A percentile compares a stretch with the other conserved stretches of the same genome.
Conservation (phyloP, 2,797 vertebrate genomes). For the Potorous gilbertii region DNA sequence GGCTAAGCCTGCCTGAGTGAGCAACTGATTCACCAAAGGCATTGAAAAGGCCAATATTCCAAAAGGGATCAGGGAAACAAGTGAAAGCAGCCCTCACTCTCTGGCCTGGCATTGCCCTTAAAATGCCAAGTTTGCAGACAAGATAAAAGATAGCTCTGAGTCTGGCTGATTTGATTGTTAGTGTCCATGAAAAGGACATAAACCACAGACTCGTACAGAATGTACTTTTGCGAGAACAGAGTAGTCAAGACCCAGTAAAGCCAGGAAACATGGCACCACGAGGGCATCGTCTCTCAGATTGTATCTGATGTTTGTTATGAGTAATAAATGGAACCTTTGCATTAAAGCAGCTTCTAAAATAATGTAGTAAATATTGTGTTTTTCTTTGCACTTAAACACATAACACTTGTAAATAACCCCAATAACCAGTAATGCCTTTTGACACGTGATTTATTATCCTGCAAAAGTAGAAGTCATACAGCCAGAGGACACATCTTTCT, state of each 20-base stretch:
- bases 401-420: slow-evolving; percentile 68
- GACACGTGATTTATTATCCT: slow-evolving; percentile 76
- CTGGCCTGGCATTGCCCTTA: background rate
- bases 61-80: background rate
- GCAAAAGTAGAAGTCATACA: slow-evolving; percentile 65
- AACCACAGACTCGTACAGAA: background rate
- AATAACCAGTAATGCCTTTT: slow-evolving; percentile 69
- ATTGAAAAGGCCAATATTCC: background rate
- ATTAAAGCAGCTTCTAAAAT: slow-evolving; percentile 73
- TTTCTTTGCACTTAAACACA: slow-evolving; percentile 67
- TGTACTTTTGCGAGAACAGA: background rate
- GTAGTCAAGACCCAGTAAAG: background rate
- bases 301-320: slow-evolving; percentile 21
- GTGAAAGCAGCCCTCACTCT: background rate
- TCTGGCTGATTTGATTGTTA: slow-evolving; percentile 51
- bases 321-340: slow-evolving; percentile 64
- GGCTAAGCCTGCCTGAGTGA: background rate
- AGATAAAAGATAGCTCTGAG: background rate
- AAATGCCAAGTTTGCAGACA: background rate
- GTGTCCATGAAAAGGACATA: slow-evolving; percentile 13
- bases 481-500: slow-evolving; percentile 68
- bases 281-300: background rate
- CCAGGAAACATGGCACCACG: background rate
- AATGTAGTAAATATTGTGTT: slow-evolving; percentile 17
- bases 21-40: background rate